phyloP scores from a whole-genome alignment of 2,888 invertebrate genomes.

The Oxycera nigricornis region DNA sequence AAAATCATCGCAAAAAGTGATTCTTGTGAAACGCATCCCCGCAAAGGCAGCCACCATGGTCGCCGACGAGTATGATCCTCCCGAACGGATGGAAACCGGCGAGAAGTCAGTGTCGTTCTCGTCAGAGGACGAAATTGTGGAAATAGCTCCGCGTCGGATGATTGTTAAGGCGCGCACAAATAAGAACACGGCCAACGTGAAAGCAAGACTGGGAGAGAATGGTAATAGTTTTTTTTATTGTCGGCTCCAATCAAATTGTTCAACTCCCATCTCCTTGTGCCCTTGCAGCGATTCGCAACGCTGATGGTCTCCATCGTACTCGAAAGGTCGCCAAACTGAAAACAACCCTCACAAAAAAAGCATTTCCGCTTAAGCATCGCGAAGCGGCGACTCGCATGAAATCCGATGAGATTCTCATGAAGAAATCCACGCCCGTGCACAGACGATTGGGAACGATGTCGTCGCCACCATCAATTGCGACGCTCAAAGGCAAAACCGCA shows the following conservation, averaged over 20 bases:
- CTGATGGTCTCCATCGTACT: conserved; percentile 54
- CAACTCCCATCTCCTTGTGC: not conserved
- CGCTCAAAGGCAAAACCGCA: conserved; percentile 19
- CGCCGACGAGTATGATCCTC: conserved; percentile 50
- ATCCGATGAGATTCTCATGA: conserved; percentile 56
- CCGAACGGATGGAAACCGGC: conserved; percentile 49
- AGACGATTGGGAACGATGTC: conserved; percentile 52
- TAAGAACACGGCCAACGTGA: conserved; percentile 48
- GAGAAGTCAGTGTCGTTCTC: conserved; percentile 62
- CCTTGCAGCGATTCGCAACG: not conserved
- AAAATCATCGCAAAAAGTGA: conserved; percentile 56
- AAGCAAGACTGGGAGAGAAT: conserved; percentile 54
- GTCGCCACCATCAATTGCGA: not conserved
- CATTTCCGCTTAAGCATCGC: conserved; percentile 51
- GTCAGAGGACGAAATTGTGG: conserved; percentile 61
- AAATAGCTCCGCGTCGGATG: conserved; percentile 55
- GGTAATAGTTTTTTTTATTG: no score
- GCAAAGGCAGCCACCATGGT: conserved; percentile 54
- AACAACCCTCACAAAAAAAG: conserved; percentile 51
- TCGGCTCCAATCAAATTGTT: not conserved
- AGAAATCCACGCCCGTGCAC: conserved; percentile 55
- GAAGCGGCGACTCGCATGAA: conserved; percentile 54
- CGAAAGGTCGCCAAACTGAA: conserved; percentile 58
- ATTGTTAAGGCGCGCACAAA: conserved; percentile 46
- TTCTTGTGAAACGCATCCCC: conserved; percentile 60